Evolutionary conservation across 2,113 vertebrate genomes (phyloP).

Genomic region (Centropus bengalensis): DNA sequence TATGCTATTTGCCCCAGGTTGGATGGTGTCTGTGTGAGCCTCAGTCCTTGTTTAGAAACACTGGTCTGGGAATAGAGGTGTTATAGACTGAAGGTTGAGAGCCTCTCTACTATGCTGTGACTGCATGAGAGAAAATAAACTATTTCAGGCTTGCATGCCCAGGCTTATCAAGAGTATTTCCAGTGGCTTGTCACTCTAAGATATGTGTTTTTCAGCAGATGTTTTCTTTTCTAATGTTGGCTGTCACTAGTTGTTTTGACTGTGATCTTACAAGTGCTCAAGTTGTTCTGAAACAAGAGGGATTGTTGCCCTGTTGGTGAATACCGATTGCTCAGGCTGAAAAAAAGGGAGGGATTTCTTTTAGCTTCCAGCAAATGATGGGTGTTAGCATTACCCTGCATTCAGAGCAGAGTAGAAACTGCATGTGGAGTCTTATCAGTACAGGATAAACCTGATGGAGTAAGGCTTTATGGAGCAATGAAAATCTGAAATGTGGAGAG

Average conservation of each 20-base stretch:
- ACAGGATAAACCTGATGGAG: not conserved
- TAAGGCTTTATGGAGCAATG: not conserved
- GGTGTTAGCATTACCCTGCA: not conserved
- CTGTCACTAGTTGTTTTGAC: not conserved
- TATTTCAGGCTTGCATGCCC: not conserved
- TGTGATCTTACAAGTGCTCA: not conserved
- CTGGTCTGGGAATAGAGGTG: not conserved
- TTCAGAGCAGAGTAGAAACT: not conserved
- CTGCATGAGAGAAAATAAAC: not conserved
- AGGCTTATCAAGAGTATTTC: not conserved
- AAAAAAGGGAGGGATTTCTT: not conserved
- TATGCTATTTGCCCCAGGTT: fast-evolving
- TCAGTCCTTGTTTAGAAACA: not conserved
- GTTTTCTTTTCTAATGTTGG: not conserved
- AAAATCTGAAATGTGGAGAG: fast-evolving
- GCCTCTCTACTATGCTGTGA: not conserved
- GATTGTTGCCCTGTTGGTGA: not conserved
- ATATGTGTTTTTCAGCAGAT: not conserved
- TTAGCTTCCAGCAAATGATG: not conserved
- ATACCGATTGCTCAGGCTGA: not conserved
- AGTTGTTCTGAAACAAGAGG: not conserved
- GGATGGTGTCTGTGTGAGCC: fast-evolving
- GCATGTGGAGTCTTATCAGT: not conserved
- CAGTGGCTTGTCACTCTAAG: not conserved
- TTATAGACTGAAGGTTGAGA: not conserved